A percentile compares a stretch with the other conserved stretches of the same genome.
phyloP scores from a whole-genome alignment of 2,113 vertebrate genomes.

The Butorides virescens region DNA sequence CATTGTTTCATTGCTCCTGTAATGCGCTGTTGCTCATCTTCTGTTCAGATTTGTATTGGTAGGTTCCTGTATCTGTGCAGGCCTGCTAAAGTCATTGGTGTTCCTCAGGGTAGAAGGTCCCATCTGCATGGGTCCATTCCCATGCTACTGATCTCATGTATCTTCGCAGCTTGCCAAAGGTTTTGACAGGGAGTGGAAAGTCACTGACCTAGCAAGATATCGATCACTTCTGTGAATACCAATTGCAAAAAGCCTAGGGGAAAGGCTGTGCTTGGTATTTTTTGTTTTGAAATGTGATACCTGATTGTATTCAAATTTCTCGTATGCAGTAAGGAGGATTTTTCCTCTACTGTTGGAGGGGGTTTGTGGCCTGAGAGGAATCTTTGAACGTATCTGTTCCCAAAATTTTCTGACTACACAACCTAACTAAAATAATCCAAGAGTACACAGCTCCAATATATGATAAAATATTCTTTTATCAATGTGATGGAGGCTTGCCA shows the following conservation, averaged over 20 bases:
- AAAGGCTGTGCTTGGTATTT: background rate
- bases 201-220: background rate
- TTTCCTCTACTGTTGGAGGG: background rate
- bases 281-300: background rate
- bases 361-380: background rate
- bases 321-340: background rate
- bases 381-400: background rate
- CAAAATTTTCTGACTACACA: background rate
- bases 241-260: background rate
- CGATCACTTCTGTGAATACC: background rate
- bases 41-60: background rate
- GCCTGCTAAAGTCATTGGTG: background rate
- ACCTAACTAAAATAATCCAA: background rate
- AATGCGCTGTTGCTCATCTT: background rate
- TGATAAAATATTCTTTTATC: background rate
- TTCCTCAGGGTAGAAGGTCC: background rate
- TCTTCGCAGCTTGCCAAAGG: background rate
- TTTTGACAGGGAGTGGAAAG: background rate
- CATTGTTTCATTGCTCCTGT: background rate
- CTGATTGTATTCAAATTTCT: background rate
- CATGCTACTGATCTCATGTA: background rate
- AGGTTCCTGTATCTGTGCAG: background rate
- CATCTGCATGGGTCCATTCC: background rate
- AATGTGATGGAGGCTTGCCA: background rate
- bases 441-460: background rate